Percentiles rank a stretch among this genome's conserved stretches.
phyloP scores from a whole-genome alignment of 2,888 invertebrate species.

The Sphaeridia pumilis region DNA sequence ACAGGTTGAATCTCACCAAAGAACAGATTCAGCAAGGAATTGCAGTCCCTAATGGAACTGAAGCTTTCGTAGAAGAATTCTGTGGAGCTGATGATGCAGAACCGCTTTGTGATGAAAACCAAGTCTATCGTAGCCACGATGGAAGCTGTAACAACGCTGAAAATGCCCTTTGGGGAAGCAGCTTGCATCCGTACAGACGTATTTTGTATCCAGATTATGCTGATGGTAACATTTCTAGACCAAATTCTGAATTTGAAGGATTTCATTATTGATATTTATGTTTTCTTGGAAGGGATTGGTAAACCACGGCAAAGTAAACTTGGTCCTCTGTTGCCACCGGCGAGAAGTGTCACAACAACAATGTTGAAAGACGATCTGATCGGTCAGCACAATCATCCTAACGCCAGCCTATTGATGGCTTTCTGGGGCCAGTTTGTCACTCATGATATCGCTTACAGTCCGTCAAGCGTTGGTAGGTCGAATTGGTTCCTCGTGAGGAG shows the following conservation, averaged over 20 bases:
- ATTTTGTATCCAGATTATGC: constrained; percentile 61
- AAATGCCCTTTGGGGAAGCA: constrained; percentile 56
- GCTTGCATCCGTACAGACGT: constrained; percentile 61
- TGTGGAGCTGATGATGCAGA: background rate
- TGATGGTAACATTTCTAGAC: constrained; percentile 48
- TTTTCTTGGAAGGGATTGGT: too few relatives aligned
- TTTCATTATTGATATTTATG: too few relatives aligned
- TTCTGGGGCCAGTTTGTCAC: constrained; percentile 82
- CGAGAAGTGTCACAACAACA: constrained; percentile 59
- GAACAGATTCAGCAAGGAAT: constrained; percentile 5
- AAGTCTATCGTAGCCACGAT: constrained; percentile 52
- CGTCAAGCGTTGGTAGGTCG: constrained; percentile 41
- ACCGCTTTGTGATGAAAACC: constrained; percentile 22
- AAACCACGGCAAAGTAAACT: constrained; percentile 50
- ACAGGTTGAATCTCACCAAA: constrained; percentile 14
- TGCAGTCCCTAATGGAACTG: constrained; percentile 1
- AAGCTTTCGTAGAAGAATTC: constrained; percentile 8
- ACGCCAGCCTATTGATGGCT: constrained; percentile 56
- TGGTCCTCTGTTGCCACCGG: constrained; percentile 54
- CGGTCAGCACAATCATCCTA: constrained; percentile 47
- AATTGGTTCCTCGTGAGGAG: background rate
- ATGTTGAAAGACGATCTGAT: constrained; percentile 48
- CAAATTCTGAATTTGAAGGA: background rate
- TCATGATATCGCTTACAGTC: constrained; percentile 76
- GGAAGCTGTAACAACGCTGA: constrained; percentile 65